These are phyloP conservation scores for Ips typographus DNA, from an alignment of 1,140 invertebrate genomes.

Conservation along the genomic window DNA sequence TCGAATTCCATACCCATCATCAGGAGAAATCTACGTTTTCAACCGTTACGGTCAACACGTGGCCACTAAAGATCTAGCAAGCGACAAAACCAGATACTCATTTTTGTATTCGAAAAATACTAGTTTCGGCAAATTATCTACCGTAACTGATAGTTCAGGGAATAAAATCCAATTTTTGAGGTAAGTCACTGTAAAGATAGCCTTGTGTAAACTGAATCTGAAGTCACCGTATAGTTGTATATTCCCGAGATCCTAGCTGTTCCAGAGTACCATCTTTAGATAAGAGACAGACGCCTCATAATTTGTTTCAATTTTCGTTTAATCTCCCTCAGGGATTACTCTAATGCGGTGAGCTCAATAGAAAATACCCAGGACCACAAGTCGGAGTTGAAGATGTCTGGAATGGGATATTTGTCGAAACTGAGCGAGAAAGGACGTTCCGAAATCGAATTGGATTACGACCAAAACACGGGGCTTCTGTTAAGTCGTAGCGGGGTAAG, in stretches of 20 bases:
- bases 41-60: constrained; percentile 94
- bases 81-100: constrained; percentile 87
- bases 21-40: constrained; percentile 93
- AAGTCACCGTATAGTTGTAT: background rate
- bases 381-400: constrained; percentile 84
- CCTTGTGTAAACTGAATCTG: background rate
- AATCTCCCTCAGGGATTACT: constrained; percentile 69
- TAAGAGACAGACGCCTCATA: constrained; percentile 1
- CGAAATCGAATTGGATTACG: constrained; percentile 83
- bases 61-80: constrained; percentile 88
- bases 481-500: constrained; percentile 76
- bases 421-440: constrained; percentile 77
- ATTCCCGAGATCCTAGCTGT: too few relatives aligned
- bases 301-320: constrained; percentile 19
- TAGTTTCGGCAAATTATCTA: constrained; percentile 90
- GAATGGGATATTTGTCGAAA: constrained; percentile 81
- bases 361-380: constrained; percentile 93
- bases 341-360: constrained; percentile 86
- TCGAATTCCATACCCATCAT: constrained; percentile 82
- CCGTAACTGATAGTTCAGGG: constrained; percentile 88
- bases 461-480: constrained; percentile 76
- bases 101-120: constrained; percentile 97
- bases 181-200: constrained; percentile 11
- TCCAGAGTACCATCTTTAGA: too few relatives aligned
- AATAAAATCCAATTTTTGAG: constrained; percentile 88